Evolutionary conservation across 2,888 invertebrate genomes (phyloP), one percentile per base, ranked within the genome.

Genomic region (Allophyes oxyacanthae): DNA sequence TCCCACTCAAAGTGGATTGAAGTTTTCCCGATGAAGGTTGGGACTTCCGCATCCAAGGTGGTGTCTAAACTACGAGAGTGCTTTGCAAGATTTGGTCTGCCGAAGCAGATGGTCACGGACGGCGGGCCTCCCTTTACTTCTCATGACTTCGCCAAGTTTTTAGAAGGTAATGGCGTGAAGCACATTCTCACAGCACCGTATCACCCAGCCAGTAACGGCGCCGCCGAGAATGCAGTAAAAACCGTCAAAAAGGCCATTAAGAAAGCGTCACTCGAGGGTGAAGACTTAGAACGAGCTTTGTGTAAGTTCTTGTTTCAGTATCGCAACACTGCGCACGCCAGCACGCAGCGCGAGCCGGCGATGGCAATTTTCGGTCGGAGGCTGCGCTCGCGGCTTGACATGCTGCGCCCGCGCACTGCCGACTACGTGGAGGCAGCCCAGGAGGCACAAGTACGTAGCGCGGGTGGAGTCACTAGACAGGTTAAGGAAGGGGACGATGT

Each of bases 211-310:
- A 38, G 38, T 9, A 49, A 49, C 30, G 49, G 49, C 7, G 40
- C 11, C 6, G 49, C 40, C 0, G 32, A 49, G 15, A 49, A 49
- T 6, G 38, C 48, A 3, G 48, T 48, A 6, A 48, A 48, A 30
- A 48, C 45, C 1, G 37, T 15, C 1, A 25, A 38, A 25, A n/a
- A 48, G 9, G 41, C 41, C 0, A 28, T 41, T 9, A 41, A 41
- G 9, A 38, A 30, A 20, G 32, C 43, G 8, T 32, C 32, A n/a
- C 15, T 25, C 6, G 4, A 25, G 6, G 6, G 6, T 5, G 25
- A 25, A 6, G 25, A 25, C 6, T 5, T 25, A 5, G 4, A 5
- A 25, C 6, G 4, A 5, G 25, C 25, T 25, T 25, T 25, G 25
- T 25, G 6, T 25, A 3, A 25, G 6, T 25, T 5, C 25, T 25